These are phyloP conservation scores for Paramuricea clavata DNA, from an alignment of 92 coral and sea anemone species.

Conservation along the genomic window DNA sequence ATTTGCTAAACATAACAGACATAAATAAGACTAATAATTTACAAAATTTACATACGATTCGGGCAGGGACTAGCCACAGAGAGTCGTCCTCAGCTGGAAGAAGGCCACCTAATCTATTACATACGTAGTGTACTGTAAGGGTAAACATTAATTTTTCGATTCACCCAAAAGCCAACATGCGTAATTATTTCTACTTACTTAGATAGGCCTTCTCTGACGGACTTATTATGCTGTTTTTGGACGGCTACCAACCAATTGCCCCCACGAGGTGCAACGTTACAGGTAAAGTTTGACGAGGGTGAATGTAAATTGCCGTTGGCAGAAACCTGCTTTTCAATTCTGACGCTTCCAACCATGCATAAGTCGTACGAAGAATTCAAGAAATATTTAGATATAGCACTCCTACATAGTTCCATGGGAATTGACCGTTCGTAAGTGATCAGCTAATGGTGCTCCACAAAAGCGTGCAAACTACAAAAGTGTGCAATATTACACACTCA, in stretches of 20 bases:
- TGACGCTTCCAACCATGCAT: slow-evolving; percentile 45
- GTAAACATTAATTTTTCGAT: too few relatives aligned
- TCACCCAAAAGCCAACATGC: too few relatives aligned
- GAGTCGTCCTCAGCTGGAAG: too few relatives aligned
- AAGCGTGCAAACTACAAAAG: too few relatives aligned
- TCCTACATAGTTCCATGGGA: slow-evolving; percentile 22
- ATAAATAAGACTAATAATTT: too few relatives aligned
- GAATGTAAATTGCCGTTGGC: slow-evolving; percentile 22
- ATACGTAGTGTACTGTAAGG: too few relatives aligned
- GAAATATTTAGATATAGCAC: slow-evolving; percentile 26
- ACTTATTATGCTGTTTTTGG: neutral
- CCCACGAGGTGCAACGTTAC: slow-evolving; percentile 25
- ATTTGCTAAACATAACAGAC: too few relatives aligned
- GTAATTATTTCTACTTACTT: neutral
- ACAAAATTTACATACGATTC: too few relatives aligned
- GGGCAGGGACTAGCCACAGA: too few relatives aligned
- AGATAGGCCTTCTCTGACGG: neutral
- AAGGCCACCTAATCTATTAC: too few relatives aligned
- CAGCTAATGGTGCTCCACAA: too few relatives aligned
- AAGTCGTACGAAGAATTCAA: slow-evolving; percentile 37
- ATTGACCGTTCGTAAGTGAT: neutral
- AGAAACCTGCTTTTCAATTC: slow-evolving; percentile 41
- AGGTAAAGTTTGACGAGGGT: slow-evolving; percentile 39
- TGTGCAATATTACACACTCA: too few relatives aligned
- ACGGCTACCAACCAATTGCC: slow-evolving; percentile 11